Evolutionary conservation across 2,113 vertebrate genomes (phyloP), one percentile per base, ranked within the genome.

Genomic region (Microcebus griseorufus): DNA sequence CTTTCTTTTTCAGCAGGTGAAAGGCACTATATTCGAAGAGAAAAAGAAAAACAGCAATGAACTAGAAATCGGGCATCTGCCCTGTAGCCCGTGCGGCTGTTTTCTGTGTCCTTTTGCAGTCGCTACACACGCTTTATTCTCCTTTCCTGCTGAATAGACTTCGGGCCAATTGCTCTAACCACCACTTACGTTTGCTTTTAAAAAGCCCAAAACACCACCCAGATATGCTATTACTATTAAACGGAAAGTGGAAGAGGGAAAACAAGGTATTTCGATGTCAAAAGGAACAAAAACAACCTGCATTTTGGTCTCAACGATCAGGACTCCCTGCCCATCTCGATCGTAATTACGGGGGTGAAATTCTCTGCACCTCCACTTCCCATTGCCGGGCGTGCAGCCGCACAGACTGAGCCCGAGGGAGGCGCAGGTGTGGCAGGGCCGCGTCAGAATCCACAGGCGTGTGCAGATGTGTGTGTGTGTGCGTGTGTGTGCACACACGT

Each of bases 271-370:
- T 95, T 82, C 22, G 14, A 84, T 73, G 69, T 83, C 48, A 62
- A 93, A 91, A 83, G 75, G 84, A 83, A 93, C 45, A 90, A 90
- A 83, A 67, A 45, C 65, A 92, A 42, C 86, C 60, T 79, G 69
- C 42, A 53, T 87, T 96, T 97, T 78, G 48, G 62, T 83, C 27
- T 88, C 51, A 92, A 65, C 53, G 88, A 79, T 87, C 22, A 20
- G 27, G 32, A 82, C 37, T 78, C 27, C 13, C 76, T 88, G 64
- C 20, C 53, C 42, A n/a, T 48, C 39, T 64, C n/a, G 34, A 72
- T 53, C 62, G 39, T 32, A 83, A 51, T 96, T 83, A 37, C 2
- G 20, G n/a, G 60, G 80, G 86, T 39, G 11, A 69, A 70, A 72
- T 3, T 22, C 14, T 78, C n/a, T 82, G 32, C 58, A 4, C 23